These are phyloP conservation scores for Neodontobutis hainanensis DNA, from an alignment of 2,113 vertebrate species.

Conservation along the genomic window DNA sequence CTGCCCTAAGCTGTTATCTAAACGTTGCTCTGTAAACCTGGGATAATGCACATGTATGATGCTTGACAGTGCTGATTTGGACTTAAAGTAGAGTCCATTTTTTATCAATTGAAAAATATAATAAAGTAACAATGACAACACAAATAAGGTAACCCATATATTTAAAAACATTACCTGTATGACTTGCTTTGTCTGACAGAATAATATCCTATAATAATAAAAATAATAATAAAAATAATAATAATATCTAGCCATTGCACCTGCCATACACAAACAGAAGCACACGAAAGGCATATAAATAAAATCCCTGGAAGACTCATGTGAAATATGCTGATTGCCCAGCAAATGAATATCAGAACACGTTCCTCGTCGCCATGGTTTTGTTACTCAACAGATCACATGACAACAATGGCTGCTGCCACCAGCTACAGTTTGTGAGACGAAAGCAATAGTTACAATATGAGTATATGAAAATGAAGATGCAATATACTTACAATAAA, in stretches of 20 bases:
- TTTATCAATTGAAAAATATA: slow-evolving; percentile 19
- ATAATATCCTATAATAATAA: too few relatives aligned
- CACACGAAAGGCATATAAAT: slow-evolving; percentile 40
- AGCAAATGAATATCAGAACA: slow-evolving; percentile 74
- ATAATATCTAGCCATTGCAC: too few relatives aligned
- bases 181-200: slow-evolving; percentile 43
- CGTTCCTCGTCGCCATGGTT: slow-evolving; percentile 69
- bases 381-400: slow-evolving; percentile 75
- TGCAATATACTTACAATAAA: too few relatives aligned
- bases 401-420: slow-evolving; percentile 60
- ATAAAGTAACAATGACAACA: slow-evolving; percentile 5
- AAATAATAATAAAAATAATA: too few relatives aligned
- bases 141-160: slow-evolving; percentile 20
- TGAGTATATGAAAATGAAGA: slow-evolving; percentile 23
- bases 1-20: not conserved
- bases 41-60: slow-evolving; percentile 13
- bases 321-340: slow-evolving; percentile 76
- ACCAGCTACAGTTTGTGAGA: slow-evolving; percentile 51
- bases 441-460: slow-evolving; percentile 18
- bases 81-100: slow-evolving; percentile 11
- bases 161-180: slow-evolving; percentile 32
- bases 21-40: slow-evolving; percentile 24
- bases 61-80: slow-evolving; percentile 4
- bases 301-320: slow-evolving; percentile 36
- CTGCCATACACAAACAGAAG: slow-evolving; percentile 34